These are phyloP conservation scores for Amiota mariae DNA, from an alignment of 2,888 invertebrate genomes.

Conservation along the genomic window DNA sequence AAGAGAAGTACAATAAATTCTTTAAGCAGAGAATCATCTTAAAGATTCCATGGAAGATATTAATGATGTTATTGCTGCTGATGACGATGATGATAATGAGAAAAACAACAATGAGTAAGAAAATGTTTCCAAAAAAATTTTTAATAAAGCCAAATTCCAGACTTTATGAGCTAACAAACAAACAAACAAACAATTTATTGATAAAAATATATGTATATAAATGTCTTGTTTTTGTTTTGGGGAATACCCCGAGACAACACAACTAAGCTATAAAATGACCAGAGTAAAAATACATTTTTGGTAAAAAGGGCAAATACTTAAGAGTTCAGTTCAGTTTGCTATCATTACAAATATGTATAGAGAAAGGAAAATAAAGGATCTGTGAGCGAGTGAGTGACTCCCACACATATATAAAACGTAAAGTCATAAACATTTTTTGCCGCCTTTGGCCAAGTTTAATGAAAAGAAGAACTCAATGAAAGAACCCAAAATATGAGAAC, in stretches of 20 bases:
- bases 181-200: constrained; percentile 50
- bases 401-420: constrained; percentile 52
- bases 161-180: constrained; percentile 64
- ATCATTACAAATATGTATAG: neutral
- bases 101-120: constrained; percentile 34
- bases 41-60: too few relatives aligned
- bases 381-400: too few relatives aligned
- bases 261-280: constrained; percentile 52
- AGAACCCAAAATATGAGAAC: constrained; percentile 8
- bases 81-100: too few relatives aligned
- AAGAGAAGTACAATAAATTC: too few relatives aligned
- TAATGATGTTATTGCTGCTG: too few relatives aligned
- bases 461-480: constrained; percentile 45
- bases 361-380: too few relatives aligned
- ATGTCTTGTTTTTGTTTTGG: constrained; percentile 26
- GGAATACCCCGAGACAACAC: constrained; percentile 44
- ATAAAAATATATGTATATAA: constrained; percentile 41
- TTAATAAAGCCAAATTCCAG: constrained; percentile 57
- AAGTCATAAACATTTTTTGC: constrained; percentile 66
- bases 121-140: constrained; percentile 26
- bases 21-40: too few relatives aligned
- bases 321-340: neutral
- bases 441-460: constrained; percentile 57
- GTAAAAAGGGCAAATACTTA: constrained; percentile 9
- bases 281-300: constrained; percentile 25